phyloP scores from a whole-genome alignment of 2,113 vertebrate species.

The Coryphaenoides rupestris region DNA sequence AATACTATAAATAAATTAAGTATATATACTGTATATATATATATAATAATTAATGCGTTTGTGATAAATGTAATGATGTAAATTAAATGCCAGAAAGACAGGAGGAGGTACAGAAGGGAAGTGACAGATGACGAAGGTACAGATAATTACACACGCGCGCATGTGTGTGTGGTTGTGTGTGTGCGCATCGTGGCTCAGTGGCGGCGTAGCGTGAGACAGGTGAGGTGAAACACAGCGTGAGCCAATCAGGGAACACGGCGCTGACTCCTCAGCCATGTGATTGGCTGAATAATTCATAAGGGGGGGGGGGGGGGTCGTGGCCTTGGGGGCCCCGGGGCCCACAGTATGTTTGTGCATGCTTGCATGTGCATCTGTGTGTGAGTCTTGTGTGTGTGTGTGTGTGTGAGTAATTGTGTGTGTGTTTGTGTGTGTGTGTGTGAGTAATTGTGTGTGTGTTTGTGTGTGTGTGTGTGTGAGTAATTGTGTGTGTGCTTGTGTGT shows the following conservation, averaged over 20 bases:
- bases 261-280: constrained; percentile 61
- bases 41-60: too few relatives aligned
- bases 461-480: neutral
- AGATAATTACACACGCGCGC: too few relatives aligned
- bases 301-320: constrained; percentile 22
- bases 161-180: too few relatives aligned
- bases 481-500: too few relatives aligned
- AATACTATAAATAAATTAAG: neutral
- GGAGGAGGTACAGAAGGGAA: too few relatives aligned
- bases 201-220: constrained; percentile 50
- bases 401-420: constrained; percentile 13
- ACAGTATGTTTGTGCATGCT: constrained; percentile 5
- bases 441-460: too few relatives aligned
- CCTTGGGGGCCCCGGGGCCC: constrained; percentile 17
- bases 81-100: too few relatives aligned
- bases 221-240: constrained; percentile 52
- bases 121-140: too few relatives aligned
- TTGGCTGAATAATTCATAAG: constrained; percentile 70
- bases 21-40: neutral
- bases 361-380: too few relatives aligned
- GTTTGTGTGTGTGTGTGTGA: constrained; percentile 22
- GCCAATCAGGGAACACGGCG: constrained; percentile 54
- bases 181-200: constrained; percentile 23
- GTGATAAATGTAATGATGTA: too few relatives aligned
- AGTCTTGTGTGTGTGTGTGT: constrained; percentile 8